Evolutionary conservation across 2,797 vertebrate species (phyloP).

Genomic region (Brotula barbata): DNA sequence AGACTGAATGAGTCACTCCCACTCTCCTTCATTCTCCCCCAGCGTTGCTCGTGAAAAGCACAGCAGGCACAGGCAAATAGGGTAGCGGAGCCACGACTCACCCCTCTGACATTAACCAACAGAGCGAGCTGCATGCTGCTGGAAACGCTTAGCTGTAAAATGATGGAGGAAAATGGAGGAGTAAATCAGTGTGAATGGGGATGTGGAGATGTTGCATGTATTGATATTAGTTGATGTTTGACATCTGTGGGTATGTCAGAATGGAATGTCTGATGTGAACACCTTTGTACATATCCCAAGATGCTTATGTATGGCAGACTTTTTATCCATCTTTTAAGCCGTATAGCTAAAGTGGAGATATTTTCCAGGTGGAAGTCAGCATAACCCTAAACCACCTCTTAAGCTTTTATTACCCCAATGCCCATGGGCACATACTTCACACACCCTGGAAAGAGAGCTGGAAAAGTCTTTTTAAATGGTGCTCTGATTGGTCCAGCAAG

Average conservation of each 20-base stretch:
- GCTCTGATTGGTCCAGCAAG: constrained; percentile 57
- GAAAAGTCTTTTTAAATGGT: constrained; percentile 65
- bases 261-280: no score
- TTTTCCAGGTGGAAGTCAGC: constrained; percentile 35
- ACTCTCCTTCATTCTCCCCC: constrained; percentile 51
- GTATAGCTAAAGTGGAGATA: background rate
- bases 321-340: no score
- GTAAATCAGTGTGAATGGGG: constrained; percentile 33
- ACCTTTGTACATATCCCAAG: no score
- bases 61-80: constrained; percentile 59
- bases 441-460: constrained; percentile 68
- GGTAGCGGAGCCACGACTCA: constrained; percentile 68
- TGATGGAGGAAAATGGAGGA: constrained; percentile 45
- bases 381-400: constrained; percentile 60
- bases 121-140: constrained; percentile 41
- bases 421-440: constrained; percentile 63
- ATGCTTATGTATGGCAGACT: no score
- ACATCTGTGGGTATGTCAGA: constrained; percentile 10
- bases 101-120: constrained; percentile 63
- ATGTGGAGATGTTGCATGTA: constrained; percentile 14
- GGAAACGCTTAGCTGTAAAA: constrained; percentile 48
- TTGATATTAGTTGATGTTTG: constrained; percentile 5
- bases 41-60: constrained; percentile 62
- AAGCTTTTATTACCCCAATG: constrained; percentile 55
- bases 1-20: constrained; percentile 56